Conservation (phyloP, 1,140 invertebrate genomes). For the Phthorimaea operculella region DNA sequence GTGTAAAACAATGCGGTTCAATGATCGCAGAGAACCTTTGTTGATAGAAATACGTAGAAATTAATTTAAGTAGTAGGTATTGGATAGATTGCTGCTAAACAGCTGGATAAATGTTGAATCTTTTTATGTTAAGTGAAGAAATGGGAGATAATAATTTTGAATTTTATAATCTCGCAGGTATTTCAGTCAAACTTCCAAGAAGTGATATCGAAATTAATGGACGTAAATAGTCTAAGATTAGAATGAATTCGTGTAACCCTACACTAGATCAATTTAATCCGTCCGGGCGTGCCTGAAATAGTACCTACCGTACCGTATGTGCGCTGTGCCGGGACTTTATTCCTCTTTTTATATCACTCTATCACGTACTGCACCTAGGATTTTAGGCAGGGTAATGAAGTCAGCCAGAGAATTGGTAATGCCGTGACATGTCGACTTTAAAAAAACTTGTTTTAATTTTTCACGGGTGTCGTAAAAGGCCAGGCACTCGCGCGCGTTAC, state of each 20-base stretch:
- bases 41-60: too few relatives aligned
- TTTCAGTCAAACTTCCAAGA: background rate
- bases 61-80: too few relatives aligned
- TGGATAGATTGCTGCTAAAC: too few relatives aligned
- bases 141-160: too few relatives aligned
- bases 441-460: too few relatives aligned
- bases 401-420: background rate
- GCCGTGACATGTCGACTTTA: too few relatives aligned
- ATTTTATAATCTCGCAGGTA: too few relatives aligned
- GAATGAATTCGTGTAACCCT: conserved; percentile 43
- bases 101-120: too few relatives aligned
- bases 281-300: conserved; percentile 35
- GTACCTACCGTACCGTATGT: conserved; percentile 39
- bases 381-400: background rate
- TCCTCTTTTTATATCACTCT: conserved; percentile 38
- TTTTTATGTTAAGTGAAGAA: too few relatives aligned
- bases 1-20: conserved; percentile 44
- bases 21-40: conserved; percentile 20
- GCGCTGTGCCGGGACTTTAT: conserved; percentile 35
- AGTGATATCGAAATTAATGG: background rate
- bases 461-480: too few relatives aligned
- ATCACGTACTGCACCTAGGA: background rate
- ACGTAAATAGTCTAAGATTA: conserved; percentile 21
- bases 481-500: too few relatives aligned
- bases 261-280: conserved; percentile 53